phyloP scores from a whole-genome alignment of 2,888 invertebrate species.

The Scaptomyza cyrtandrae region DNA sequence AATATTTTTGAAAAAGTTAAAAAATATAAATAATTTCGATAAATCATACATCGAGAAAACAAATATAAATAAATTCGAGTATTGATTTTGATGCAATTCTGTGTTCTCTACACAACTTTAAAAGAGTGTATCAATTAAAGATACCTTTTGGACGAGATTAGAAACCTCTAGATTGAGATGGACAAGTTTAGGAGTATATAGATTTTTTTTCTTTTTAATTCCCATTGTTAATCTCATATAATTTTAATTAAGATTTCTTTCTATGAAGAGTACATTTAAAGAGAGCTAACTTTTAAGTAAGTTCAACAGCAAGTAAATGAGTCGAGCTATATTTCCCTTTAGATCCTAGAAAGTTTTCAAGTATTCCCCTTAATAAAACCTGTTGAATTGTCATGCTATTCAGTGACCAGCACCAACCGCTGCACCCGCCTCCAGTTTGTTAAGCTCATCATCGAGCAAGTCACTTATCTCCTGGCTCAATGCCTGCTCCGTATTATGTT shows the following conservation, averaged over 20 bases:
- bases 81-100: constrained; percentile 9
- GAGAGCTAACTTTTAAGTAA: constrained; percentile 6
- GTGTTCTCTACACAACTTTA: constrained; percentile 3
- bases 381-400: constrained; percentile 6
- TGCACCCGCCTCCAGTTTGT: constrained; percentile 66
- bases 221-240: neutral
- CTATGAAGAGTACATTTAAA: neutral
- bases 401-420: constrained; percentile 40
- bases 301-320: neutral
- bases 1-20: constrained; percentile 25
- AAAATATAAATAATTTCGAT: constrained; percentile 23
- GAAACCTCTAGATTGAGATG: neutral
- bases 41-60: constrained; percentile 3
- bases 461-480: constrained; percentile 82
- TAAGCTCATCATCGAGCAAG: constrained; percentile 82
- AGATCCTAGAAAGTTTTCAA: neutral
- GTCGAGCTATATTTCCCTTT: neutral
- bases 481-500: constrained; percentile 77
- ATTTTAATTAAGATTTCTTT: neutral
- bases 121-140: constrained; percentile 12
- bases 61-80: constrained; percentile 35
- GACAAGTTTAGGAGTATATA: constrained; percentile 17
- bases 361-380: constrained; percentile 2
- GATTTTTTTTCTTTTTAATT: neutral
- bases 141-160: constrained; percentile 16